Evolutionary conservation across 2,113 vertebrate genomes (phyloP).

Genomic region (Plectropomus leopardus): DNA sequence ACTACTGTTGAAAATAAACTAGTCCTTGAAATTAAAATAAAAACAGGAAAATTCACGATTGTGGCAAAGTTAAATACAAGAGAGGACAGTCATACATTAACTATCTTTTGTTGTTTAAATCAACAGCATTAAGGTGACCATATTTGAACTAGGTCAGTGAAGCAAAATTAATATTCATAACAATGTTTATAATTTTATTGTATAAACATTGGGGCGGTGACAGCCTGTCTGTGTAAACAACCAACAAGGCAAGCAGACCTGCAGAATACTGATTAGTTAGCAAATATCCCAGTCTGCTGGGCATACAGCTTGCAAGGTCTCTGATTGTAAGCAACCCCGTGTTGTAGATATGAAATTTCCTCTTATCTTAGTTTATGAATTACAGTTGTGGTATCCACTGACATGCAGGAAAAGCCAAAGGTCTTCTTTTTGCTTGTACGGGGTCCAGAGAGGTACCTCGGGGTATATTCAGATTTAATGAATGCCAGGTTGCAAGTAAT

Average conservation of each 20-base stretch:
- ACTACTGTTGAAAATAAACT: neutral
- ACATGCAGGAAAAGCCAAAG: slow-evolving; percentile 30
- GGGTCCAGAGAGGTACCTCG: neutral
- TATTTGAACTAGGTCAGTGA: slow-evolving; percentile 58
- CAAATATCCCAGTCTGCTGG: slow-evolving; percentile 41
- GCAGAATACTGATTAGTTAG: slow-evolving; percentile 70
- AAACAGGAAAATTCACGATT: neutral
- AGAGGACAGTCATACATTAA: neutral
- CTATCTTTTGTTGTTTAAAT: slow-evolving; percentile 24
- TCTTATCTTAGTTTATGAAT: slow-evolving; percentile 47
- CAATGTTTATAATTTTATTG: slow-evolving; percentile 68
- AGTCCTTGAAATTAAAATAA: neutral
- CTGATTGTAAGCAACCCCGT: slow-evolving; percentile 25
- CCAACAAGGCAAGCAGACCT: slow-evolving; percentile 48
- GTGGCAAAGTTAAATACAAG: slow-evolving; percentile 1
- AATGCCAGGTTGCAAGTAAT: slow-evolving; percentile 7
- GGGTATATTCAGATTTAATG: slow-evolving; percentile 20
- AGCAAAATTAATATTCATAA: slow-evolving; percentile 67
- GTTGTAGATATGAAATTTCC: slow-evolving; percentile 28
- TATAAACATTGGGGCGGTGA: slow-evolving; percentile 65
- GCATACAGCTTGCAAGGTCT: slow-evolving; percentile 61
- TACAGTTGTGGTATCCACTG: slow-evolving; percentile 16
- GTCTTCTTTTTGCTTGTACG: neutral
- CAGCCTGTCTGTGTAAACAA: slow-evolving; percentile 77
- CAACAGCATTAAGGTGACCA: slow-evolving; percentile 31